Evolutionary conservation across 2,797 vertebrate genomes (phyloP), one percentile per base, ranked within the genome.

Genomic region (Lepidocolaptes lacrymiger): DNA sequence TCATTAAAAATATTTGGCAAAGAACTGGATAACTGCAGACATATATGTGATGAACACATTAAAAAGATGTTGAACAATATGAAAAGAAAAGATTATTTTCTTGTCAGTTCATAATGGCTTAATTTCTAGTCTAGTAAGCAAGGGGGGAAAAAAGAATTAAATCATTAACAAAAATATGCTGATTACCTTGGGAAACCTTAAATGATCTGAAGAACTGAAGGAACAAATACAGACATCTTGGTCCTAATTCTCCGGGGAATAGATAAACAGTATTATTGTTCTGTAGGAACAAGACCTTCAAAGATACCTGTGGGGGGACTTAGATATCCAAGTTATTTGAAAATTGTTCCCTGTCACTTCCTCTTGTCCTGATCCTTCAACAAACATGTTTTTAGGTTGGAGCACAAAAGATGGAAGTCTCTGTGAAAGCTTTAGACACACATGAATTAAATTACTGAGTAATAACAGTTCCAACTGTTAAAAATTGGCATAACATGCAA

Each of bases 11-110:
- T 98, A 95, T 98, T 99, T 91, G 95, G 68, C 91, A 91, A 98
- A 34, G 98, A 99, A 78, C 77, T 99, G 89, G 97, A 98, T 77
- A 96, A 90, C 80, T 99, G 98, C 97, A 98, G 98, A 97, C 7
- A 37, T 16, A 88, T 98, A 30, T 96, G 97, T 80, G 96, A 98
- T 88, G 96, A 97, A 43, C 98, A 98, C 37, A 22, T 97, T 56
- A 94, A 93, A 69, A 98, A 98, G 98, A 98, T 99, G 97, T 36
- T 91, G 82, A n/a, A 22, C 44, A 76, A 39, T 46, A 12, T 5
- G 18, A 79, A 69, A 81, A 51, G 22, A 59, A 85, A 85, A 73
- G 3, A 32, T 32, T 7, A 6, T 71, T 63, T 51, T 83, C 8
- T 28, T 62, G 11, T 51, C 48, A 3, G 24, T 64, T 59, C 36